Conservation (phyloP, 2,113 vertebrate genomes). For the Accipiter virgatus region DNA sequence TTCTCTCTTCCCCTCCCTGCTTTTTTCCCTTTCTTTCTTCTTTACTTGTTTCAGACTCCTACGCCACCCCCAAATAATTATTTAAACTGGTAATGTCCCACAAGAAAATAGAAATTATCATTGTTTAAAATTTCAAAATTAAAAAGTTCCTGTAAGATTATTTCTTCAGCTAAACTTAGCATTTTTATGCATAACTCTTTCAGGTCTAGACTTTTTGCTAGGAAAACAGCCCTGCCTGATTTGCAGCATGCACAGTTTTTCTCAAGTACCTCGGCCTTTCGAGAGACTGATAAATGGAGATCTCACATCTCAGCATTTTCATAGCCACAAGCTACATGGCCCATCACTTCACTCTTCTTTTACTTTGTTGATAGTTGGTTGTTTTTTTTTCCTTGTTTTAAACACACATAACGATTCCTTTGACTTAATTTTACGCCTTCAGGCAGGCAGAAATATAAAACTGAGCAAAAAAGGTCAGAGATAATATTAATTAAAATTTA, state of each 20-base stretch:
- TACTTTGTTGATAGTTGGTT: background rate
- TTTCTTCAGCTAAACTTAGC: background rate
- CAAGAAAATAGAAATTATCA: background rate
- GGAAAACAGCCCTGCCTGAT: background rate
- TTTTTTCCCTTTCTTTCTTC: background rate
- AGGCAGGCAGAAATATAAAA: background rate
- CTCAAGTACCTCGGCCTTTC: background rate
- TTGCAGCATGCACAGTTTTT: background rate
- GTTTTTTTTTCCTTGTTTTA: background rate
- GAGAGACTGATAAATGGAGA: background rate
- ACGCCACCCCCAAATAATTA: background rate
- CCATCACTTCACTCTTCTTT: background rate
- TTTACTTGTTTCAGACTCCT: background rate
- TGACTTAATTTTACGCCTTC: background rate
- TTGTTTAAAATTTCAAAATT: background rate
- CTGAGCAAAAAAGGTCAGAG: background rate
- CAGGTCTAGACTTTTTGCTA: background rate
- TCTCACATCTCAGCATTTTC: background rate
- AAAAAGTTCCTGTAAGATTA: background rate
- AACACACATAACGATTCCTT: background rate
- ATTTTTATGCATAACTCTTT: background rate
- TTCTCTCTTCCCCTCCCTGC: background rate
- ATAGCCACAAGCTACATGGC: background rate
- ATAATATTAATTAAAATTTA: conserved; percentile 16
- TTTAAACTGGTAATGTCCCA: background rate